Base-by-base conservation (phyloP, 2,888 invertebrate species). In the Drosophila barbarae region DNA sequence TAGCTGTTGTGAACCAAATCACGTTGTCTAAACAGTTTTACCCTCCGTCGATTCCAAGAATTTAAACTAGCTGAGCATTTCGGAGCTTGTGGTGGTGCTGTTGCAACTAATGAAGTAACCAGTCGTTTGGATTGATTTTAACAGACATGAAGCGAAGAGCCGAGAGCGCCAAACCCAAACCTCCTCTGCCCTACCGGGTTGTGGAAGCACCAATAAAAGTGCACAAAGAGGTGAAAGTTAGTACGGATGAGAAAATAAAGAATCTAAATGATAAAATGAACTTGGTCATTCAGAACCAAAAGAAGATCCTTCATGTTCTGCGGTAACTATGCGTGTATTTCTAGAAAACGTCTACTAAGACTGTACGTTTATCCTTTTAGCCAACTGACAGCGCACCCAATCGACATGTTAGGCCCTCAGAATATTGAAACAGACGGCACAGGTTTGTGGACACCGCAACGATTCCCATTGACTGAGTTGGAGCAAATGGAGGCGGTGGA, bases 251-350 rank as follows among this genome's bases (percentile, higher is more conserved):
- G 5, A 53, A 55, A 55, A 54, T 55, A 7, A 36, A 12, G 12
- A 54, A 18, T n/a, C 21, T 55, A 8, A 55, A 54, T 28, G 54
- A 55, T 6, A 53, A 53, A 36, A 36, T 55, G 54, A 54, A 55
- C 18, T n/a, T 54, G 28, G 55, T 55, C 12, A 10, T 55, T 1
- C 12, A 15, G n/a, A 55, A 55, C 26, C 55, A 55, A 15, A 28
- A 21, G 18, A 53, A 53, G 36, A 36, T 55, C 9, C 18, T 55
- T 6, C 5, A 5, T 2, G 28, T 55, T 5, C n/a, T 55, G n/a
- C 54, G 55, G 55, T 55, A 55, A 36, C 5, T 21, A 36, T 35
- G 0, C 5, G 5, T 10, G 1, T 7, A 28, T 1, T 9, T 9
- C 1, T 0, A 32, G 10, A 1, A 12, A 12, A 18, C 41, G 7